phyloP scores from a whole-genome alignment of 2,888 invertebrate genomes.

The Lepidocyrtinus sp. region DNA sequence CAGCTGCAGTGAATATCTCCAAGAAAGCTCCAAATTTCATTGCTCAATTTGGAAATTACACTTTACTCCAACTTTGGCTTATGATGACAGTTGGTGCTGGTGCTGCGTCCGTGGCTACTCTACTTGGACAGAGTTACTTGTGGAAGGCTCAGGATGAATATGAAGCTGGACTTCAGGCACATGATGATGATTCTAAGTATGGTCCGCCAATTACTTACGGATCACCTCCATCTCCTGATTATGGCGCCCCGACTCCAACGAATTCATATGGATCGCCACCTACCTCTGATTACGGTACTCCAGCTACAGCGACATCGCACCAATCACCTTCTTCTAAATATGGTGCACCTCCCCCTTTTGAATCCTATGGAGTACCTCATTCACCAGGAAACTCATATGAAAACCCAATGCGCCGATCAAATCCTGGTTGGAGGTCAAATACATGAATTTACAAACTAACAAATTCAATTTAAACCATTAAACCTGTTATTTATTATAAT shows the following conservation, averaged over 20 bases:
- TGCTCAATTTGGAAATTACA: constrained; percentile 62
- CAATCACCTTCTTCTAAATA: constrained; percentile 23
- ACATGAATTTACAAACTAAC: no score
- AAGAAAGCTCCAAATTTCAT: constrained; percentile 39
- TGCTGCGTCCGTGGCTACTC: constrained; percentile 36
- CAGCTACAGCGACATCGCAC: constrained; percentile 14
- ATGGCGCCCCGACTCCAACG: constrained; percentile 41
- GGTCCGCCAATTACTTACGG: constrained; percentile 25
- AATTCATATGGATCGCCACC: constrained; percentile 28
- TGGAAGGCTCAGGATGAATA: no score
- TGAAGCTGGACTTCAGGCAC: no score
- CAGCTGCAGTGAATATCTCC: constrained; percentile 43
- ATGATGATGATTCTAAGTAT: no score
- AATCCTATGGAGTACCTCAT: constrained; percentile 16
- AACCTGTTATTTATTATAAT: no score
- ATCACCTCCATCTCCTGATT: constrained; percentile 17
- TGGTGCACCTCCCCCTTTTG: constrained; percentile 22
- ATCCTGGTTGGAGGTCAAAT: no score
- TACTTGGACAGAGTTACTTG: no score
- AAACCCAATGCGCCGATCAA: no score
- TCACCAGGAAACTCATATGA: background rate
- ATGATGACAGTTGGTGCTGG: constrained; percentile 63
- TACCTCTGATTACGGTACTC: background rate
- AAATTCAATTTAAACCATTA: no score
- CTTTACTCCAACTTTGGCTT: constrained; percentile 60